Evolutionary conservation across 2,113 vertebrate genomes (phyloP), one percentile per base, ranked within the genome.

Genomic region (Ciconia boyciana): DNA sequence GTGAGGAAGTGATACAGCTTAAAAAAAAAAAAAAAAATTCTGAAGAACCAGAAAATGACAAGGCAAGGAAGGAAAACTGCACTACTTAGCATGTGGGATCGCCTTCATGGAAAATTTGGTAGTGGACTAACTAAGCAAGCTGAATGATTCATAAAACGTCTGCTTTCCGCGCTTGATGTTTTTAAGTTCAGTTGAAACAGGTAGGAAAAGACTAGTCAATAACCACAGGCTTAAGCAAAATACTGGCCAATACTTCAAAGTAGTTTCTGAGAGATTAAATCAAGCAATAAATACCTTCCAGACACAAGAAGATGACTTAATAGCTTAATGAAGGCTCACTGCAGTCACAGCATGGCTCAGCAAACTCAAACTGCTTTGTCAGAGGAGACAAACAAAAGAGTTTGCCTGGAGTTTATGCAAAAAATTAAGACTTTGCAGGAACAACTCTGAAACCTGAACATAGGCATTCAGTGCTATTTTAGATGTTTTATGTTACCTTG

Each of bases 311-410:
- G 66, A 88, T 21, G 29, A 89, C 44, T 93, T 91, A 87, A 77
- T 16, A 90, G 34, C n/a, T 92, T 96, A 76, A 87, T 70, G 82
- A 78, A 94, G 36, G 22, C 32, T 82, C 49, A 46, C 41, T 91
- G 46, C 57, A 90, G 44, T 10, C 75, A 74, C 17, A 77, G 39
- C 14, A 57, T n/a, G 48, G 77, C 92, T 92, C 83, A 84, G 80
- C 76, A 96, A 81, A 89, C 71, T 90, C 86, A 87, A 87, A 64
- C 20, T 64, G 39, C 79, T 87, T 87, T 70, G 79, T 96, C 90
- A 92, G 39, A 89, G 51, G 21, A 89, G 34, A 55, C 9, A 29
- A 87, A 94, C 22, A 20, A 44, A 76, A 83, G 16, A 72, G 9
- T 64, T 64, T 34, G 32, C 24, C 57, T 36, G 43, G 26, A 77